phyloP scores from a whole-genome alignment of 2,888 invertebrate genomes.

The Ichneumon xanthorius region DNA sequence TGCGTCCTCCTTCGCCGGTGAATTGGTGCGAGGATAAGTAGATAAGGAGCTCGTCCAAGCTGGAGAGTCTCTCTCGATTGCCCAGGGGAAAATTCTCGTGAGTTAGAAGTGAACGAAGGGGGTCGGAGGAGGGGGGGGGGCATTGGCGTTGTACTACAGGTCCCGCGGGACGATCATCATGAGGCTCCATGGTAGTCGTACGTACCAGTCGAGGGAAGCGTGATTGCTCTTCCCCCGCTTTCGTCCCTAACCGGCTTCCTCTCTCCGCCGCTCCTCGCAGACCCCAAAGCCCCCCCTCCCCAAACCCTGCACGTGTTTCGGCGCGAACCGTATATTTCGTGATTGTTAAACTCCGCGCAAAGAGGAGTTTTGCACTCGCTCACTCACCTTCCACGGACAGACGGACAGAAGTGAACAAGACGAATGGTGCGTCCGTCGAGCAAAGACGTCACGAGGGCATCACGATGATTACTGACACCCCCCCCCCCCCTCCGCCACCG shows the following conservation, averaged over 20 bases:
- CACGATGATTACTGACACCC: conserved; percentile 10
- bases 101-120: neutral
- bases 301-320: conserved; percentile 18
- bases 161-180: conserved; percentile 62
- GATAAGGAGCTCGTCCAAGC: conserved; percentile 57
- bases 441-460: conserved; percentile 46
- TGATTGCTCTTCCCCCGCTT: conserved; percentile 52
- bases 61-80: conserved; percentile 41
- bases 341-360: conserved; percentile 33
- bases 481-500: neutral
- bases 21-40: conserved; percentile 58
- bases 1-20: conserved; percentile 38
- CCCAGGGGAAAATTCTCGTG: conserved; percentile 57
- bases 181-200: conserved; percentile 40
- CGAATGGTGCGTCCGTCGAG: conserved; percentile 24
- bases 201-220: conserved; percentile 36
- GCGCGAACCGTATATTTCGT: conserved; percentile 45
- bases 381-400: conserved; percentile 16
- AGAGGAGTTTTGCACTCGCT: conserved; percentile 25
- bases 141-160: conserved; percentile 52
- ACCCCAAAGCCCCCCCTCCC: neutral
- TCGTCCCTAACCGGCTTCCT: conserved; percentile 4
- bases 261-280: no score
- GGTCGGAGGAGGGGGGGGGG: neutral
- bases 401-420: conserved; percentile 46